Evolutionary conservation across 2,113 vertebrate genomes (phyloP), one percentile per base, ranked within the genome.

Genomic region (Cairina moschata): DNA sequence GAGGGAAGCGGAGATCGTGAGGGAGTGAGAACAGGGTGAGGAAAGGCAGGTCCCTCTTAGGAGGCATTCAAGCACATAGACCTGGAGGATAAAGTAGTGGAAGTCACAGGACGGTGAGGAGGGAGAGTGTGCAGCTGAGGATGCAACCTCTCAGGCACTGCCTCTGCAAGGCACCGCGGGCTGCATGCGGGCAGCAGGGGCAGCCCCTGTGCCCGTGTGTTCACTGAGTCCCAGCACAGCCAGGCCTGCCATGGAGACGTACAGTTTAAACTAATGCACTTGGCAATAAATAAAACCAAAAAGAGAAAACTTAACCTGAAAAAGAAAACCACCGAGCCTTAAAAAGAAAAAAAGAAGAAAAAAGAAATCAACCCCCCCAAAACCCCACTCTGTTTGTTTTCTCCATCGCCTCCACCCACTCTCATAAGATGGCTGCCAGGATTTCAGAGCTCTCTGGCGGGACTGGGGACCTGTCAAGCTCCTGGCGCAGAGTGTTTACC

Each of bases 401-500:
- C 90, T 81, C 56, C 9, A 10, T 59, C 12, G 23, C 67, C 90
- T 90, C 95, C 86, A 44, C 92, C 90, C 91, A 54, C 86, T 92
- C 55, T 90, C 77, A 76, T 88, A 96, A 97, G 95, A 97, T 96
- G 96, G 80, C 88, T 52, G 69, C 65, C 77, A 91, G 90, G 94
- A 83, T 91, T 94, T 95, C 38, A 48, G 88, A 93, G 92, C 86
- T 83, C 90, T 89, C 86, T 66, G 68, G 42, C 76, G 77, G 89
- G 95, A 79, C 56, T 25, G 22, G 46, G 81, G 95, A 95, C 86
- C 69, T 90, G 68, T 96, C 96, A 91, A 67, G 89, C 88, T 95
- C 80, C 83, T 48, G 95, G 94, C 96, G 91, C 5, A 4, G 74
- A 93, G 93, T 98, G 92, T 97, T 97, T 97, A 97, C 96, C 89